Base-by-base conservation (phyloP, 1,140 invertebrate species). In the Ylistrum balloti region DNA sequence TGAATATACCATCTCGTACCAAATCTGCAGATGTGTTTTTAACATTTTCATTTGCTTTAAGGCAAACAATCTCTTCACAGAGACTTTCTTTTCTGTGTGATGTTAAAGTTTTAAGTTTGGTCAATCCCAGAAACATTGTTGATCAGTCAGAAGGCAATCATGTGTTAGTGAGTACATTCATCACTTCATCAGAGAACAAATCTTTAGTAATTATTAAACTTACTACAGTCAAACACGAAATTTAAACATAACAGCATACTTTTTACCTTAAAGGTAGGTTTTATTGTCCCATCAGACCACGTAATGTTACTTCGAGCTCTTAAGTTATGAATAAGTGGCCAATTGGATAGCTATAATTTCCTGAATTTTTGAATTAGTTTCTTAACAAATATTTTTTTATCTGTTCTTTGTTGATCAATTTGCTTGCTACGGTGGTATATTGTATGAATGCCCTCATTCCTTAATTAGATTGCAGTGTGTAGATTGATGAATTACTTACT, bases 61-160 rank as follows among this genome's bases (percentile, higher is more conserved):
- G 41, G 41, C 41, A 13, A 45, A 45, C 41, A 45, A 45, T 0
- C 41, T 45, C 10, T 45, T 17, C 20, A 9, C 17, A 45, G 41
- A 17, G 17, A 45, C 7, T 17, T 9, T 0, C 20, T 45, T 45
- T 45, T 17, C 1, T 45, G 20, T 13, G 41, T 45, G 1, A 17
- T 45, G 17, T 45, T 38, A 7, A 13, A 38, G 9, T 9, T 45
- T 0, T 45, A 45, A 45, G 17, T 74, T 74, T 74, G 56, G 56
- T 74, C 56, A 74, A n/a, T 74, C 56, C 56, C 20, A 74, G 56
- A 74, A 28, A 28, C 56, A 74, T 74, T n/a, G n/a, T 74, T 74
- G 56, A n/a, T 74, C 56, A 74, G 22, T 74, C 9, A 45, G 9
- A 13, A 45, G 41, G 41, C 17, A 45, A 45, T 45, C 17, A 45